phyloP scores from a whole-genome alignment of 2,113 vertebrate genomes.

The Arothron firmamentum region DNA sequence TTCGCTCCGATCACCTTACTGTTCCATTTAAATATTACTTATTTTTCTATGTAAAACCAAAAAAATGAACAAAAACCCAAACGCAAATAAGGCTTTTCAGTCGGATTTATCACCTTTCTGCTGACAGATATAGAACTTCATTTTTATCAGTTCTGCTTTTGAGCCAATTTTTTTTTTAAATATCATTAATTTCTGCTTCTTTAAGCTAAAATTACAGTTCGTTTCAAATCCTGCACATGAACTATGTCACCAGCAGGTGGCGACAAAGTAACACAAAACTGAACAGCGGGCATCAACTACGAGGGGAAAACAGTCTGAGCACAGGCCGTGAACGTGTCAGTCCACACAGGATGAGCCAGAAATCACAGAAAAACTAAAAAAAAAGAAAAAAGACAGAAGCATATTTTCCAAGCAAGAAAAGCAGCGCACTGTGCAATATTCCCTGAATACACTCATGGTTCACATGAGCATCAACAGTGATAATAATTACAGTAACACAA shows the following conservation, averaged over 20 bases:
- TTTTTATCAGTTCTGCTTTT: too few relatives aligned
- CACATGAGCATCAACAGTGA: slow-evolving; percentile 34
- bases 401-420: slow-evolving; percentile 22
- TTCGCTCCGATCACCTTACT: too few relatives aligned
- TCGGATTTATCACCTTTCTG: too few relatives aligned
- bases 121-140: too few relatives aligned
- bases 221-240: too few relatives aligned
- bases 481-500: slow-evolving; percentile 10
- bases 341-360: slow-evolving; percentile 21
- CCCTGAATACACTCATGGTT: slow-evolving; percentile 53
- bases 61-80: too few relatives aligned
- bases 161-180: too few relatives aligned
- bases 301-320: slow-evolving; percentile 5
- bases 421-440: slow-evolving; percentile 33
- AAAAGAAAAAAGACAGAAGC: slow-evolving; percentile 30
- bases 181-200: too few relatives aligned
- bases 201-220: too few relatives aligned
- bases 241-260: slow-evolving; percentile 45
- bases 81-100: too few relatives aligned
- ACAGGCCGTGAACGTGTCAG: slow-evolving; percentile 20
- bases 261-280: slow-evolving; percentile 25
- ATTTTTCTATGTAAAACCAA: too few relatives aligned
- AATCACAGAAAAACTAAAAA: slow-evolving; percentile 33
- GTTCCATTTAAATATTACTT: too few relatives aligned
- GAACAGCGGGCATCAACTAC: slow-evolving; percentile 4